Evolutionary conservation across 1,140 invertebrate species (phyloP), one percentile per base, ranked within the genome.

Genomic region (Drosophila subpulchrella): DNA sequence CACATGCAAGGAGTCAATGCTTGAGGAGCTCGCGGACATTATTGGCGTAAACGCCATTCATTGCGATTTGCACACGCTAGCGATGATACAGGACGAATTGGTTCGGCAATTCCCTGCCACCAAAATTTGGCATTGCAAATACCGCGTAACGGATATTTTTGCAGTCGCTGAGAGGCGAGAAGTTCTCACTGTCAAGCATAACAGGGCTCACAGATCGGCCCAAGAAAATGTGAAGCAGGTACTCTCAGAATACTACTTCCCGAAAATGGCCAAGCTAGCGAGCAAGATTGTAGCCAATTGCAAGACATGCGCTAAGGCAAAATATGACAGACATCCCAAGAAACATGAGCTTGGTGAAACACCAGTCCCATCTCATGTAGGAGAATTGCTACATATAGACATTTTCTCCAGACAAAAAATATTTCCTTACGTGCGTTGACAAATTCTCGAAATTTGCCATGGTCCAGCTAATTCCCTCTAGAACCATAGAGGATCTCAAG

Each of bases 341-440:
- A 53, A 38, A 8, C 30, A 36, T 1, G 39, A 41, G 6, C 39
- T 41, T n/a, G 39, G 39, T n/a, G n/a, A 41, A 41, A 41, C 39
- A 7, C 39, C 39, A 41, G 39, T 41, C n/a, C 39, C 39, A 41
- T 41, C 39, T n/a, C 39, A 41, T 5, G 39, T 41, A 5, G 39
- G n/a, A 6, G 57, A 60, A 50, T 30, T 27, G 6, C 13, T 15
- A 15, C 47, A 30, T 13, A 54, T 20, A 36, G 32, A 36, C 32
- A 36, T 53, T 20, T 53, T 36, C 10, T 53, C 15, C 32, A 0
- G 51, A 54, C 11, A 47, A 13, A 4, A 47, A 46, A 32, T 65
- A 42, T 11, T 76, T 76, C 30, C 44, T 72, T 0, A 72, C 67
- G 8, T 48, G 11, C 41, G 60, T 57, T 17, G 62, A 46, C 54